phyloP scores from a whole-genome alignment of 1,140 invertebrate species.

The Orchesella cincta region DNA sequence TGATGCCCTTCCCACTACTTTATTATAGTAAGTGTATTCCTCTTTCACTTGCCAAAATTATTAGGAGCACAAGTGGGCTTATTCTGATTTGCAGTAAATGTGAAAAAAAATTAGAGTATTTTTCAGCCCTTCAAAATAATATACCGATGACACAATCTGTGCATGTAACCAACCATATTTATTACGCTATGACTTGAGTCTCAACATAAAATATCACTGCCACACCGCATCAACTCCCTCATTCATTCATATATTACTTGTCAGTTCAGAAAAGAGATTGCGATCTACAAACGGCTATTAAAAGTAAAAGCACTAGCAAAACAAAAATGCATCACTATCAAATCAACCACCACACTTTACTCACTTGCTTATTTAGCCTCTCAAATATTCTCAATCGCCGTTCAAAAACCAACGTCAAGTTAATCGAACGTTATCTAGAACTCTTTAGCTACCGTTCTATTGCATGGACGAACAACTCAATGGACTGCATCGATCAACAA shows the following conservation, averaged over 20 bases:
- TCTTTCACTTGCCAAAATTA: background rate
- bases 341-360: no score
- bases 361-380: no score
- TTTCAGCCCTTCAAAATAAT: slow-evolving; percentile 12
- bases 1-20: background rate
- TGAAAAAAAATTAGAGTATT: background rate
- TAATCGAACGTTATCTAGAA: no score
- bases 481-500: no score
- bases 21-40: no score
- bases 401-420: no score
- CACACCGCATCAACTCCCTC: no score
- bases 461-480: no score
- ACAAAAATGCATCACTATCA: no score
- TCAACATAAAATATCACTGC: no score
- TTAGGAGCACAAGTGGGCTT: background rate
- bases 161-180: background rate
- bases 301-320: background rate
- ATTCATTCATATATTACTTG: background rate
- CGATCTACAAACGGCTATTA: background rate
- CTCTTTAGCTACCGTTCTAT: no score
- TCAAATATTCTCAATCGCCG: no score
- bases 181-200: background rate
- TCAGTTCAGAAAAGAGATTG: background rate
- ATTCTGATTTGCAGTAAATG: background rate
- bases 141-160: background rate